Evolutionary conservation across 37 sponge, comb jelly and placozoan genomes (phyloP), one percentile per base, ranked within the genome.

Genomic region (Eunapius fragilis): DNA sequence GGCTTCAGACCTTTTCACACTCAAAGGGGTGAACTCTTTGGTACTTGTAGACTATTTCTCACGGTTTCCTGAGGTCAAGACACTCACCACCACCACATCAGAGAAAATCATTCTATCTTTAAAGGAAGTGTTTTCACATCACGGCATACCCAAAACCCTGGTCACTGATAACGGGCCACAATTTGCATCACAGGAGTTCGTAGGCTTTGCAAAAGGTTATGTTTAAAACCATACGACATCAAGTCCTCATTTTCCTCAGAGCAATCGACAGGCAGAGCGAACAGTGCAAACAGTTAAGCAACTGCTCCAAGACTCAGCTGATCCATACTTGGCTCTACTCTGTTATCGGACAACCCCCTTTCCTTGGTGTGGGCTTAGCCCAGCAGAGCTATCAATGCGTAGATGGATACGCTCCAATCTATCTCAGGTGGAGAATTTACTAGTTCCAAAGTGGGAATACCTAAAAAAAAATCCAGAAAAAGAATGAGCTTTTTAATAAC

Each of bases 161-260:
- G 25, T 77, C 7, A 90, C 86, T 69, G 86, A 86, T 71, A 90
- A 90, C 78, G 91, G 91, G 4, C 82, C 91, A 26, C 91, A 91
- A 58, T 91, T 41, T 70, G 37, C 74, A 25, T 86, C 91, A 24
- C 6, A 69, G 23, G 87, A 82, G 41, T 86, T 91, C 75, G 70
- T 58, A 11, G 47, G 72, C 4, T n/a, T n/a, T 72, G 83, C 87
- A 23, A 25, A 35, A 22, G 24, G 25, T 2, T 90, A 82, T 48
- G 70, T 41, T 10, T 91, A 82, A 13, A 33, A 71, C 10, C 91
- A 91, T 32, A 70, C 38, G 6, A 90, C 87, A 12, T 83, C 83
- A 26, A 91, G 87, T 38, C 91, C 91, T 23, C 58, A 33, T 4
- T 91, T 70, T 34, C 91, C 91, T 37, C 82, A 86, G 41, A 86